phyloP scores from a whole-genome alignment of 2,113 vertebrate genomes.

The Montifringilla adamsi region DNA sequence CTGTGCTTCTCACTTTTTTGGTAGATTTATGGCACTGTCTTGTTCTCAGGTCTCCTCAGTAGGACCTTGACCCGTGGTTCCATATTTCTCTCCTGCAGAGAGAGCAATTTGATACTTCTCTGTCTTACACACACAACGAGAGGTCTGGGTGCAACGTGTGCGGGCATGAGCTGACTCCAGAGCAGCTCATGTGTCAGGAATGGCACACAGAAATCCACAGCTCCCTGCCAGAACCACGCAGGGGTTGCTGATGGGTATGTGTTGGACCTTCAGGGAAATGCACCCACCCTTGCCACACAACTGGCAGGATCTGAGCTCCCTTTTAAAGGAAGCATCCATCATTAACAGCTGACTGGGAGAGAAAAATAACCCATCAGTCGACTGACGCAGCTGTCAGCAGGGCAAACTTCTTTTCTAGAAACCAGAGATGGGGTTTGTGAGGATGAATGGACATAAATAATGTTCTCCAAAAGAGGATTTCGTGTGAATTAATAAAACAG shows the following conservation, averaged over 20 bases:
- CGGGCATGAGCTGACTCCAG: neutral
- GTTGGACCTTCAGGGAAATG: neutral
- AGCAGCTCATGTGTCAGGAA: neutral
- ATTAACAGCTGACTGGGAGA: neutral
- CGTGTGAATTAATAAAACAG: neutral
- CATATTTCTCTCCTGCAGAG: neutral
- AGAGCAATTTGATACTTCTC: neutral
- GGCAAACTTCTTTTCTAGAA: neutral
- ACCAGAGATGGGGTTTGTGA: neutral
- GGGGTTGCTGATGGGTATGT: neutral
- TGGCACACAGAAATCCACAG: neutral
- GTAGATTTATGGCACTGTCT: neutral
- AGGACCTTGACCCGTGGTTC: neutral
- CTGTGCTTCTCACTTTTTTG: neutral
- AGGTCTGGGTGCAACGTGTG: neutral
- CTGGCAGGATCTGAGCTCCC: neutral
- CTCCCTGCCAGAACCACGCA: neutral
- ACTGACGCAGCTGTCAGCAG: neutral
- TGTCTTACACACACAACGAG: neutral
- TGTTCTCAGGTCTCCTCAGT: neutral
- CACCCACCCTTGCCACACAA: neutral
- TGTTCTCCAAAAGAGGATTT: neutral
- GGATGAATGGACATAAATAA: neutral
- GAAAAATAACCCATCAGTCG: accelerated
- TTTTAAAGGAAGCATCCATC: neutral